Evolutionary conservation across 2,888 invertebrate genomes (phyloP).

Genomic region (Ctena decussata): DNA sequence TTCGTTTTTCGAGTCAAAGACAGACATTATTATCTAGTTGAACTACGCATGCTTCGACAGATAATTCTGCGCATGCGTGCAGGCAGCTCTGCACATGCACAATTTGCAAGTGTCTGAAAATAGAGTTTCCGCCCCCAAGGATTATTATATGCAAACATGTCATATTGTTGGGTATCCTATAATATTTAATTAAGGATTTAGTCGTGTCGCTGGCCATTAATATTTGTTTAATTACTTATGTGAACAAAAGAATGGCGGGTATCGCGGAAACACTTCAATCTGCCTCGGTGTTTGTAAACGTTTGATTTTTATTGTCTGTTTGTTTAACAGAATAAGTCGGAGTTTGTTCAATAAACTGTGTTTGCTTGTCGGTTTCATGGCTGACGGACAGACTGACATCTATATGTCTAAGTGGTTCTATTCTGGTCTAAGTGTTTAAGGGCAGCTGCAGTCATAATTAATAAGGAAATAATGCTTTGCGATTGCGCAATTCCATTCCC

Average conservation of each 20-base stretch:
- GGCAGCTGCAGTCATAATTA: too few relatives aligned
- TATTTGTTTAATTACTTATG: constrained; percentile 13
- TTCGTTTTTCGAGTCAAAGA: too few relatives aligned
- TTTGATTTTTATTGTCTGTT: background rate
- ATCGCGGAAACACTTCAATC: background rate
- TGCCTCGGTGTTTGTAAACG: background rate
- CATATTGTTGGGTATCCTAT: background rate
- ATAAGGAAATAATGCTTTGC: too few relatives aligned
- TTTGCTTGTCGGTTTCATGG: background rate
- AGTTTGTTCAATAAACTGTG: background rate
- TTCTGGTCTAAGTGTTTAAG: too few relatives aligned
- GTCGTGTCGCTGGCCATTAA: background rate
- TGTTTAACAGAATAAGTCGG: background rate
- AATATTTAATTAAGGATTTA: constrained; percentile 6
- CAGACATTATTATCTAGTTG: too few relatives aligned
- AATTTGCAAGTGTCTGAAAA: too few relatives aligned
- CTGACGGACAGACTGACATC: background rate
- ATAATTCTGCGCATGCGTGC: too few relatives aligned
- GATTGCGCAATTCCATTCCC: too few relatives aligned
- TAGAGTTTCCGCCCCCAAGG: too few relatives aligned
- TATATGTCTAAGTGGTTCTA: background rate
- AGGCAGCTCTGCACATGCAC: too few relatives aligned
- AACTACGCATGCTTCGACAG: too few relatives aligned
- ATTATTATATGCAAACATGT: constrained; percentile 5
- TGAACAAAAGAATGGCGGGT: background rate